phyloP scores from a whole-genome alignment of 1,140 invertebrate species.

The Bombus ignitus region DNA sequence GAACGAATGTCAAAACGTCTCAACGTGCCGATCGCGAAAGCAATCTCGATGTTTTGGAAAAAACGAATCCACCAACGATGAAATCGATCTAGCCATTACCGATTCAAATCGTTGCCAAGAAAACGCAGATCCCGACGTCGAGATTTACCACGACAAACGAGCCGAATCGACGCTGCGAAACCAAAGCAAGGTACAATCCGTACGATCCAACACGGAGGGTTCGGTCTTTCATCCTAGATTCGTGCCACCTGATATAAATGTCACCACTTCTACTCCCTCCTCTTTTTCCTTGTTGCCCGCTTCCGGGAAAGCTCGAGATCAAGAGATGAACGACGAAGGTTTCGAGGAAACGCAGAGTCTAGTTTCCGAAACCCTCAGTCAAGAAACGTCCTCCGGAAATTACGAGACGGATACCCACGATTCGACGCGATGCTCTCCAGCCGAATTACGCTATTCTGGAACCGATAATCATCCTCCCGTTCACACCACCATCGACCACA shows the following conservation, averaged over 20 bases:
- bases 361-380: constrained; percentile 92
- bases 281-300: constrained; percentile 60
- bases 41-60: neutral
- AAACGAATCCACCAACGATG: neutral
- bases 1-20: constrained; percentile 52
- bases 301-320: constrained; percentile 82
- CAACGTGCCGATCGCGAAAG: neutral
- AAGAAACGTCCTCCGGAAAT: constrained; percentile 89
- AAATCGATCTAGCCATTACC: constrained; percentile 20
- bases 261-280: constrained; percentile 73
- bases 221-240: constrained; percentile 65
- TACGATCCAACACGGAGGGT: neutral
- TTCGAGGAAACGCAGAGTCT: constrained; percentile 94
- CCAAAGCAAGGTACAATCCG: neutral
- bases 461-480: neutral
- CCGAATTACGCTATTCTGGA: constrained; percentile 69
- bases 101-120: constrained; percentile 21
- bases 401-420: constrained; percentile 86
- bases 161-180: neutral
- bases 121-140: neutral
- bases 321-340: constrained; percentile 92
- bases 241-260: constrained; percentile 80
- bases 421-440: constrained; percentile 78
- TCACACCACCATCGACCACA: neutral
- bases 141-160: neutral